Conservation (phyloP, 2,797 vertebrate genomes). For the Myotis daubentonii region DNA sequence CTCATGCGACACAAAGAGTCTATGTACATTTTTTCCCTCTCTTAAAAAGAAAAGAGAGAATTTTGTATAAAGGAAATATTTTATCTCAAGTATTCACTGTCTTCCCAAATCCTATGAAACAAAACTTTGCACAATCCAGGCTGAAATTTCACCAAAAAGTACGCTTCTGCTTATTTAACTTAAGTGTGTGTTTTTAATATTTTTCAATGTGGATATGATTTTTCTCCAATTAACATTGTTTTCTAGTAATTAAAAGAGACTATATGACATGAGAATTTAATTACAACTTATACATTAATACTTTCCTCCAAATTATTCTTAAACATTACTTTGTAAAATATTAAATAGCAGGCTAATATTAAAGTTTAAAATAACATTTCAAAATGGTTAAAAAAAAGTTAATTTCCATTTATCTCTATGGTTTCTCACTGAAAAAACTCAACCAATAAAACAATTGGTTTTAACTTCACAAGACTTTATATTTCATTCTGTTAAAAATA, state of each 20-base stretch:
- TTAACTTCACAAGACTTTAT: conserved; percentile 16
- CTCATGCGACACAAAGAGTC: conserved; percentile 87
- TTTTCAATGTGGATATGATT: background rate
- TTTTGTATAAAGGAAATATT: conserved; percentile 74
- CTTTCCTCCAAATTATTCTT: background rate
- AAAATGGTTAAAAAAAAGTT: conserved; percentile 41
- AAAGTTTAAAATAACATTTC: conserved; percentile 62
- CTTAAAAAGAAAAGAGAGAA: conserved; percentile 62
- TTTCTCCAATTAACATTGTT: conserved; percentile 5
- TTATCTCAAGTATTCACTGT: conserved; percentile 73
- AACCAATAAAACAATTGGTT: conserved; percentile 29
- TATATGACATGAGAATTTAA: conserved; percentile 29
- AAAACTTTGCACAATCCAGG: conserved; percentile 62
- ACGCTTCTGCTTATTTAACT: conserved; percentile 34
- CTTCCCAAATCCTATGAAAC: conserved; percentile 72
- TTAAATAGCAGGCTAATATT: conserved; percentile 55
- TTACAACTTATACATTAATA: background rate
- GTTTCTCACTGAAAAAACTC: conserved; percentile 35
- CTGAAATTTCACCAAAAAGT: conserved; percentile 47
- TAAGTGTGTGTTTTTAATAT: conserved; percentile 10
- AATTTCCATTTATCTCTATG: conserved; percentile 47
- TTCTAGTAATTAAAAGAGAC: conserved; percentile 53
- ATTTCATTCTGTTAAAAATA: conserved; percentile 47
- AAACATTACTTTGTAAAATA: conserved; percentile 54
- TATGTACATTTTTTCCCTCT: conserved; percentile 83